Base-by-base conservation (phyloP, 2,113 vertebrate genomes). In the Anguilla rostrata region DNA sequence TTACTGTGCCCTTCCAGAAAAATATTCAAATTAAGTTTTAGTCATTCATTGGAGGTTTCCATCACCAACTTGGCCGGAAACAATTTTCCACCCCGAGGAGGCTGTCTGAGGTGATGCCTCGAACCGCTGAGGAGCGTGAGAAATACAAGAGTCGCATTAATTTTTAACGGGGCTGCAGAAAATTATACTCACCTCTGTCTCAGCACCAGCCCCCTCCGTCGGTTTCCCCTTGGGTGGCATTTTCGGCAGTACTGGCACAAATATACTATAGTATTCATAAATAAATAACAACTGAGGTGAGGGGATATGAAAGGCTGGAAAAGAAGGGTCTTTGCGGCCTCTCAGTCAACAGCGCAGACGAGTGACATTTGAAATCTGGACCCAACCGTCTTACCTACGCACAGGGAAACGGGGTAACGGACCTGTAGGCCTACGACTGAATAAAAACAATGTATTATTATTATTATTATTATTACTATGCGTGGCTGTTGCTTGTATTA, bases 91-190 rank as follows among this genome's bases (percentile, higher is more conserved):
- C 49, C 46, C 81, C 12, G 20, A 66, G 26, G 22, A 20, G 12
- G 14, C 56, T 14, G 16, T 29, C 71, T 43, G 53, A 39, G 56
- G n/a, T 56, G 49, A 75, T 75, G 9, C 29, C 26, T 49, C 43
- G 3, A 9, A 43, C 5, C 63, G 84, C 43, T 84, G 71, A 78
- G 84, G 39, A 85, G 20, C 12, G 84, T 79, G 49, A 39, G 75
- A 57, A 39, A 78, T 15, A 26, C 57, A 43, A 41, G 75, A 85
- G 84, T 82, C 56, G 78, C 85, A 86, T 82, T 66, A 20, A 82
- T 81, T 40, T 86, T 82, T 86, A 43, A 86, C 81, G 18, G 34
- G 39, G 39, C 56, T 82, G 78, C 79, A 81, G 79, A 43, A 86
- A 80, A 80, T 71, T 46, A 81, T 49, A 53, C 22, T 34, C 79